Base-by-base conservation (phyloP, 2,888 invertebrate genomes). In the Pollenia griseotomentosa region DNA sequence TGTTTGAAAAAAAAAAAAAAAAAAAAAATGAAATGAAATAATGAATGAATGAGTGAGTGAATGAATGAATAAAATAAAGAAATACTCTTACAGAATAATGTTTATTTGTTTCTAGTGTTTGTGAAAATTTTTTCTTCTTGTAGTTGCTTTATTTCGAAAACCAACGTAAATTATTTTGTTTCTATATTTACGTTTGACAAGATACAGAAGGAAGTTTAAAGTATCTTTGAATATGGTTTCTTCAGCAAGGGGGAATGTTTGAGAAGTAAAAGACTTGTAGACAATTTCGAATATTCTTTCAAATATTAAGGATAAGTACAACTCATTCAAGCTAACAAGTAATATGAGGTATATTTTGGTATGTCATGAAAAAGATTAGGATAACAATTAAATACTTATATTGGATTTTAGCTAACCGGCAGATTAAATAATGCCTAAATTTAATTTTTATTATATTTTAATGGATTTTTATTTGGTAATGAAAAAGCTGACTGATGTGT, bases 141-240 rank as follows among this genome's bases (percentile, higher is more conserved):
- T 59, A 71, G n/a, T 51, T 23, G n/a, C 10, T 33, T 65, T 44
- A 51, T 71, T 61, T 65, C 33, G 33, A 23, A 55, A 78, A 51
- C 48, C 68, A 55, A 42, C 33, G 51, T 33, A 19, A 75, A 71
- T 70, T 73, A 11, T 80, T 68, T 63, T 71, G 63, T 63, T 51
- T 75, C 40, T 42, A 48, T 55, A 74, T 80, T 80, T 42, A 55
- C 48, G 42, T 63, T 55, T 80, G 75, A 74, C 55, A 46, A 61
- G 46, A 74, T 68, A 74, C 14, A 23, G 42, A 74, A 55, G 75
- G 57, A 75, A 11, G 16, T 40, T 73, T 78, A 59, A 59, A 42
- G 33, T 71, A 0, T 23, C 2, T 46, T 71, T 23, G n/a, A 19
- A 11, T 57, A 55, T n/a, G 5, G 4, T 70, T 51, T 1, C 10